A percentile compares a stretch with the other conserved stretches of the same genome.
phyloP scores from a whole-genome alignment of 64 coral and sea anemone genomes.

The Cladopsammia gracilis region DNA sequence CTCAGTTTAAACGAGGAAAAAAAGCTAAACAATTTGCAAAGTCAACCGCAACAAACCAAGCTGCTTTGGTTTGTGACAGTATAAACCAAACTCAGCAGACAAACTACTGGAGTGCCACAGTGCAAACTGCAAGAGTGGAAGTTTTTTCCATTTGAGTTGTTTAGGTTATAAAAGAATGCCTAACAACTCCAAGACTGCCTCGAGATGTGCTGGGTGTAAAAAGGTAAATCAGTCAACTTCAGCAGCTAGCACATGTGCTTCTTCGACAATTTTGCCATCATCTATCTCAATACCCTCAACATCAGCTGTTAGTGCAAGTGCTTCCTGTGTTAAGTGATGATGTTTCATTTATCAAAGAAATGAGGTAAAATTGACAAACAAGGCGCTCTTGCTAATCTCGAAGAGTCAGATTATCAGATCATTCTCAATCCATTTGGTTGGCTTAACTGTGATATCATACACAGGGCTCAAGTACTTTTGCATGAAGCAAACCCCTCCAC shows the following conservation, averaged over 20 bases:
- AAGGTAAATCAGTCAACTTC: not conserved
- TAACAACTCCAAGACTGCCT: not conserved
- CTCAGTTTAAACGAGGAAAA: constrained; percentile 14
- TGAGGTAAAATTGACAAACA: not conserved
- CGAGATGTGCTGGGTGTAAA: not conserved
- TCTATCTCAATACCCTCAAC: not conserved
- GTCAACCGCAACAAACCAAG: not conserved
- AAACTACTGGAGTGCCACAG: not conserved
- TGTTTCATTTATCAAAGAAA: not conserved
- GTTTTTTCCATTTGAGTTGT: not conserved
- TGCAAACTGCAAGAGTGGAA: not conserved
- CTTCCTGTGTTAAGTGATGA: not conserved
- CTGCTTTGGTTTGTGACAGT: not conserved
- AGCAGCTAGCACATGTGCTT: not conserved
- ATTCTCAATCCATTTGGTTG: constrained; percentile 23
- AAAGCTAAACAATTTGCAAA: not conserved
- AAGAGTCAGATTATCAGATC: not conserved
- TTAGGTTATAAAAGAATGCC: not conserved
- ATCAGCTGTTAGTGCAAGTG: not conserved
- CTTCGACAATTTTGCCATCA: not conserved
- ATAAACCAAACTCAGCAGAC: not conserved
- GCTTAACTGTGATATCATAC: constrained; percentile 39
- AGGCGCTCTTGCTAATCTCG: not conserved
- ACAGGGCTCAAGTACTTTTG: not conserved
- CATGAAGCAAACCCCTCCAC: not conserved